Base-by-base conservation (phyloP, 2,888 invertebrate genomes). In the Maniola hyperantus region DNA sequence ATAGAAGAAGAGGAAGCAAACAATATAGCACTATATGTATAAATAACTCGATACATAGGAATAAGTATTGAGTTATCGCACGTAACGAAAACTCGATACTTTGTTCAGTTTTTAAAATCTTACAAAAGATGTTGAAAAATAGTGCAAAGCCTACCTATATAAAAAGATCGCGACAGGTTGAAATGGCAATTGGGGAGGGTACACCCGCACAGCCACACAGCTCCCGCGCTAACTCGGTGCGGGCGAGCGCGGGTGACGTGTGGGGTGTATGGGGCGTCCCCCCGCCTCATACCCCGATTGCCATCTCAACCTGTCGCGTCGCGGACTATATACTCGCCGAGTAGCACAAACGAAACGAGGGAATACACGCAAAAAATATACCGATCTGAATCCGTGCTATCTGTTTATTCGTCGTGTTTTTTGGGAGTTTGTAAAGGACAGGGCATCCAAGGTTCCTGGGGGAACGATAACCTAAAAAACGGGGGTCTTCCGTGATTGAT, bases 401-500 rank as follows among this genome's bases (percentile, higher is more conserved):
- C 69, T 76, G 74, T 77, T 75, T 74, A 76, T 76, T 75, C 79
- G 72, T 75, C 57, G 64, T 78, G 75, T 82, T 85, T 86, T 84
- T 80, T 72, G 69, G 68, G 42, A 18, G 57, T 62, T 64, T 53
- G 68, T 67, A 65, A 71, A 68, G 69, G 70, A 71, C 71, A 64
- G 68, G 55, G 63, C 66, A 62, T 69, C 64, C 69, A 68, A 68
- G 70, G 53, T 72, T 71, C 69, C 70, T 66, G 53, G 63, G 88
- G 86, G 88, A 83, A 77, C 81, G 81, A 82, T 84, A 81, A 78
- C 82, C 81, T 80, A 82, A 88, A 89, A 89, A 90, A 87, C 83
- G 77, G 81, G 81, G 79, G 80, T 76, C 77, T 74, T 75, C 76
- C 72, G 89, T 91, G 91, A 91, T 91, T 90, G 89, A 91, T 91